A percentile compares a stretch with the other conserved stretches of the same genome.
Evolutionary conservation across 2,888 invertebrate species (phyloP).

Genomic region (Cheilosia vulpina): DNA sequence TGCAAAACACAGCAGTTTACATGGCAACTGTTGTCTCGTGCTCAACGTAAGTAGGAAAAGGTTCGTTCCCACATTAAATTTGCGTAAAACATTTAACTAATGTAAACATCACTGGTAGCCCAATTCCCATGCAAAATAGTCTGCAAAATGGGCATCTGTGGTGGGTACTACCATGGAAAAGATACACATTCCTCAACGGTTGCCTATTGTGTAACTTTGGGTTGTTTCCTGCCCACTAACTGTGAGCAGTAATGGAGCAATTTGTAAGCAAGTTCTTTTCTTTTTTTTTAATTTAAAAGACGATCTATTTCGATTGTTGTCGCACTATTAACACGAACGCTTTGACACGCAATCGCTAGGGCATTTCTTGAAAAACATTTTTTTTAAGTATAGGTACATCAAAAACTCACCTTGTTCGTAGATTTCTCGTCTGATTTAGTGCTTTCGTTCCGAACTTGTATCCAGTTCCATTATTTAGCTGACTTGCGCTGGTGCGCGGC

Average conservation of each 20-base stretch:
- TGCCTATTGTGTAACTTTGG: constrained; percentile 46
- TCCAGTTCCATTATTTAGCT: constrained; percentile 82
- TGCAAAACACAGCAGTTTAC: neutral
- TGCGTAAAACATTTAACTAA: constrained; percentile 52
- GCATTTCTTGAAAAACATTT: constrained; percentile 3
- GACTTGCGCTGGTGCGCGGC: constrained; percentile 86
- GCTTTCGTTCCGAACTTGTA: constrained; percentile 81
- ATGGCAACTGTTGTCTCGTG: constrained; percentile 53
- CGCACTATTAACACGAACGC: too few species aligned
- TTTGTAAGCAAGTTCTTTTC: constrained; percentile 32
- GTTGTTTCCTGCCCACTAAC: constrained; percentile 25
- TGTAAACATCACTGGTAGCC: constrained; percentile 42
- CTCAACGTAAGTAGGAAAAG: neutral
- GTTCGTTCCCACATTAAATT: constrained; percentile 66
- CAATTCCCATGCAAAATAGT: constrained; percentile 45
- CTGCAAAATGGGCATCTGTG: constrained; percentile 7
- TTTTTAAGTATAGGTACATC: constrained; percentile 82
- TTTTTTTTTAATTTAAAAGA: too few species aligned
- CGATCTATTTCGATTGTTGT: too few species aligned
- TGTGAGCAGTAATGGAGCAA: constrained; percentile 17
- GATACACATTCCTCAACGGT: constrained; percentile 13
- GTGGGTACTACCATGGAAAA: neutral
- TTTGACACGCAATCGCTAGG: neutral
- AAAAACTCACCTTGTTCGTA: constrained; percentile 82
- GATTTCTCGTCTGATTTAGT: constrained; percentile 82